Conservation (phyloP, 2,113 vertebrate species). For the Mirza zaza region DNA sequence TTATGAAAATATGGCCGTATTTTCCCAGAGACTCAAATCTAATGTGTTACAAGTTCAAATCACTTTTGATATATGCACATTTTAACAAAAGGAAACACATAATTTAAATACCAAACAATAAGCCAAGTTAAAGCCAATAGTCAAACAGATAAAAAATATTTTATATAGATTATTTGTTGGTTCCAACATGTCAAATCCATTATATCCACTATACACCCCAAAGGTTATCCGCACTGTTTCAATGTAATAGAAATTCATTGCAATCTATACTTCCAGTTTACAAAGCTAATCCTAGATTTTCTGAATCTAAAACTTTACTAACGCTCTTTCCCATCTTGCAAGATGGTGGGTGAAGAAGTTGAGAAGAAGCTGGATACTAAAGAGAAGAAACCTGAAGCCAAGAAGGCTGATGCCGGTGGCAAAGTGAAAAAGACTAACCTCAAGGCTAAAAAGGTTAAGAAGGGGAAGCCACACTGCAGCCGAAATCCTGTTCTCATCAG, state of each 20-base stretch:
- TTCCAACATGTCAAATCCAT: background rate
- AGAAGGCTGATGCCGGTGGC: too few species aligned
- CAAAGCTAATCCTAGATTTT: background rate
- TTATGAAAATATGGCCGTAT: background rate
- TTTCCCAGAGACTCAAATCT: background rate
- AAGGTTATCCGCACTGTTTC: background rate
- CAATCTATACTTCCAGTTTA: background rate
- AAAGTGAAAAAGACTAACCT: too few species aligned
- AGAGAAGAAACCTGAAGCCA: too few species aligned
- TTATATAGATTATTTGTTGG: background rate
- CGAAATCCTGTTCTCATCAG: too few species aligned
- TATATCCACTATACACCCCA: background rate
- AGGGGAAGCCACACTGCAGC: too few species aligned
- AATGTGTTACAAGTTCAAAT: slow-evolving; percentile 9
- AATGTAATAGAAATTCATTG: background rate
- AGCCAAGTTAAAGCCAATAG: slow-evolving; percentile 30
- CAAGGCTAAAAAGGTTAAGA: too few species aligned
- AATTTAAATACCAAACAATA: slow-evolving; percentile 30
- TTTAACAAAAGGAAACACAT: background rate
- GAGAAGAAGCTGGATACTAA: too few species aligned
- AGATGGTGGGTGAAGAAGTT: too few species aligned
- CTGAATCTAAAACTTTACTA: background rate
- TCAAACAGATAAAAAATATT: background rate
- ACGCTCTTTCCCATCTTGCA: too few species aligned
- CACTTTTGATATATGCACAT: background rate